phyloP scores from a whole-genome alignment of 2,797 vertebrate species.

The Pseudochromis fuscus region DNA sequence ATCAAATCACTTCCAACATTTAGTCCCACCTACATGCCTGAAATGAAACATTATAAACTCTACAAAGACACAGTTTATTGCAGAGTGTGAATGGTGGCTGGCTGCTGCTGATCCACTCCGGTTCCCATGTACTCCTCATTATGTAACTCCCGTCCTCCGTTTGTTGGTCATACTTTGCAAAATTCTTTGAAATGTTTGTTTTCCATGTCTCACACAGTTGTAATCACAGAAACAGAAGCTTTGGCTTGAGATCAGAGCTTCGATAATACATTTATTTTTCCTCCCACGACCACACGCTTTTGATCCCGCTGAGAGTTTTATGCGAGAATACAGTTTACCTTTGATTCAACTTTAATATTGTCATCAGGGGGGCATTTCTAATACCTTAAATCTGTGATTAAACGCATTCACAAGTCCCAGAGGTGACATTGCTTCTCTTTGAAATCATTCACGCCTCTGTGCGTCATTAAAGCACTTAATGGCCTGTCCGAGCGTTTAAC shows the following conservation, averaged over 20 bases:
- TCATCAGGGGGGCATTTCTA: constrained; percentile 58
- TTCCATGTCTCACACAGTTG: constrained; percentile 23
- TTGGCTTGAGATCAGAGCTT: constrained; percentile 64
- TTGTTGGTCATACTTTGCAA: constrained; percentile 1
- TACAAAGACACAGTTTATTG: too few relatives aligned
- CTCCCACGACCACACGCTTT: constrained; percentile 58
- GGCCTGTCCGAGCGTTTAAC: constrained; percentile 55
- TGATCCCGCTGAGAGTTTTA: constrained; percentile 69
- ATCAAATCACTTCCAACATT: too few relatives aligned
- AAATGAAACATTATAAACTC: too few relatives aligned
- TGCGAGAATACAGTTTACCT: constrained; percentile 67
- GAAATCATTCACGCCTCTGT: constrained; percentile 71
- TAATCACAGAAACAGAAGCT: constrained; percentile 40
- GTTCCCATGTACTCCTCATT: neutral
- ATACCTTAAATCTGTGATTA: constrained; percentile 70
- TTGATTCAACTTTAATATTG: constrained; percentile 71
- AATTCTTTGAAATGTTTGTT: constrained; percentile 34
- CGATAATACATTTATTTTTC: constrained; percentile 40
- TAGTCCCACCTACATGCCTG: too few relatives aligned
- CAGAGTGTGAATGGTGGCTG: too few relatives aligned
- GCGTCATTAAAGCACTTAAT: constrained; percentile 73
- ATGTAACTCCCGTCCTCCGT: neutral
- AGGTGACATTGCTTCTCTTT: constrained; percentile 74
- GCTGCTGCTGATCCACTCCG: neutral
- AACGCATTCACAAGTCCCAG: constrained; percentile 57